Evolutionary conservation across 2,113 vertebrate genomes (phyloP).

Genomic region (Onychostruthus taczanowskii): DNA sequence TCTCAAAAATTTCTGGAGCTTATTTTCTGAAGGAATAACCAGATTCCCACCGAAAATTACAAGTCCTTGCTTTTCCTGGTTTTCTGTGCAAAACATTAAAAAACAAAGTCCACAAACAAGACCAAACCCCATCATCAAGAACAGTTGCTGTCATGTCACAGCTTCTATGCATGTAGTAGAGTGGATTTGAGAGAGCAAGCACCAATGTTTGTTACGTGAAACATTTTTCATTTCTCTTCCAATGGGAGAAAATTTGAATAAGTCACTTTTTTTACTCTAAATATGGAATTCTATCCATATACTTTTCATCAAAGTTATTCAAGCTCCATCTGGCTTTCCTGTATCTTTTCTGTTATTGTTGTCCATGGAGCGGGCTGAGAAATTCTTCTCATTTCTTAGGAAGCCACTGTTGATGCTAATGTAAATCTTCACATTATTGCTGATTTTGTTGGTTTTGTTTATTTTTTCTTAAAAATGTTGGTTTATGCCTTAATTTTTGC

Average conservation of each 20-base stretch:
- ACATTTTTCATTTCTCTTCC: neutral
- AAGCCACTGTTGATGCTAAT: neutral
- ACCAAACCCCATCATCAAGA: neutral
- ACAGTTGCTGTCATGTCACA: neutral
- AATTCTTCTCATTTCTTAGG: neutral
- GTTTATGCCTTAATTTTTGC: neutral
- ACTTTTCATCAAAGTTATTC: neutral
- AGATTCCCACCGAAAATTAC: neutral
- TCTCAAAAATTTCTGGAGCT: neutral
- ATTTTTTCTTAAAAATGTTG: neutral
- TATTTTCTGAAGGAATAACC: neutral
- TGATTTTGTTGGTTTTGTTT: neutral
- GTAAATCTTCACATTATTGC: neutral
- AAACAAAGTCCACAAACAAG: neutral
- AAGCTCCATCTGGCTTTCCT: neutral
- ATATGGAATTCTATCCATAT: neutral
- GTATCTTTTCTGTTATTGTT: neutral
- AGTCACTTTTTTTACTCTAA: neutral
- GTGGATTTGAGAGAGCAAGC: neutral
- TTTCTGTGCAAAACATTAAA: neutral
- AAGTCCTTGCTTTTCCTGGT: neutral
- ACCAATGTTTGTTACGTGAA: neutral
- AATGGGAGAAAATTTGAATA: neutral
- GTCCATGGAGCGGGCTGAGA: rapidly evolving
- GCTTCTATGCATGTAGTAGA: neutral